Percentiles rank a stretch among this genome's conserved stretches.
These are phyloP conservation scores for Notamacropus eugenii DNA, from an alignment of 2,797 vertebrate species.

Conservation along the genomic window DNA sequence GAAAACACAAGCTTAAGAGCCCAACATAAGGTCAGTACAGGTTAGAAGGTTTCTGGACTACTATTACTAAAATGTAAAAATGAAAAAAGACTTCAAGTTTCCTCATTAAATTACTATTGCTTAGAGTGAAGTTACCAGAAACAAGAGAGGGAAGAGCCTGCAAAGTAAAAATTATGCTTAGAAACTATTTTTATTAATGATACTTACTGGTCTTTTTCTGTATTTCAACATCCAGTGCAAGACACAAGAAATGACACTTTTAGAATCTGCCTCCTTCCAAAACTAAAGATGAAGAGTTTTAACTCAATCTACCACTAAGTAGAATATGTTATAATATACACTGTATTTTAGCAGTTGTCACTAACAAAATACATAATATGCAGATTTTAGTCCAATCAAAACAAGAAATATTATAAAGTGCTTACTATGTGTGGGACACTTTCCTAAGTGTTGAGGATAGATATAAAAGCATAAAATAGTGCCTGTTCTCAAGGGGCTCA, in stretches of 20 bases:
- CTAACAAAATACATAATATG: constrained; percentile 31
- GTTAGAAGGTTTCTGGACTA: constrained; percentile 52
- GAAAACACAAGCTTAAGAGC: not conserved
- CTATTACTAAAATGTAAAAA: constrained; percentile 37
- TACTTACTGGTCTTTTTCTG: constrained; percentile 10
- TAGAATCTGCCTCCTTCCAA: not conserved
- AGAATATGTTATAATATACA: constrained; percentile 34
- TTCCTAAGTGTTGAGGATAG: not conserved
- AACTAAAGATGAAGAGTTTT: not conserved
- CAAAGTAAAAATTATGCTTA: constrained; percentile 47
- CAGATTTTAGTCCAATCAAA: constrained; percentile 8
- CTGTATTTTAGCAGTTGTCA: constrained; percentile 13
- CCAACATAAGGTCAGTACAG: not conserved
- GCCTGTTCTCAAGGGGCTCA: not conserved
- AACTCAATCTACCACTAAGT: not conserved
- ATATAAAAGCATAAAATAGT: not conserved
- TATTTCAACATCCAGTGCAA: not conserved
- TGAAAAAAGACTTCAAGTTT: constrained; percentile 29
- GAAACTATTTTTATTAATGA: constrained; percentile 51
- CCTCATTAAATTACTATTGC: not conserved
- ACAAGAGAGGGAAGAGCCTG: not conserved
- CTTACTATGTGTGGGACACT: not conserved
- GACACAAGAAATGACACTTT: not conserved
- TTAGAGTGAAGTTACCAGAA: constrained; percentile 35
- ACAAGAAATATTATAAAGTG: not conserved